These are phyloP conservation scores for Trichopoda pennipes DNA, from an alignment of 2,888 invertebrate species.

Conservation along the genomic window DNA sequence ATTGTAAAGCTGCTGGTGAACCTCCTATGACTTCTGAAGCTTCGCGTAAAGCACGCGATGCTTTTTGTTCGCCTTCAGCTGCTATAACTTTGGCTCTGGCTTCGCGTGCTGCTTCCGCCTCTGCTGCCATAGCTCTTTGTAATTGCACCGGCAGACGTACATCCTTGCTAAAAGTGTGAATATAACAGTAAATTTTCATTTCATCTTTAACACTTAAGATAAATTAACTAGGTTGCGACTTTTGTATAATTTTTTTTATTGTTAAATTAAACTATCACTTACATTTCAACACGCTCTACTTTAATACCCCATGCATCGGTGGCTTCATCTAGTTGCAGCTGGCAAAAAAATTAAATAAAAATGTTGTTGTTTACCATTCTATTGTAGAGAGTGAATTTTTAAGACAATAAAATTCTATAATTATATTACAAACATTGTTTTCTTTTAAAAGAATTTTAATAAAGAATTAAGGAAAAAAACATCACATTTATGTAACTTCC, in stretches of 20 bases:
- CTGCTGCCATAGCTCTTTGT: slow-evolving; percentile 66
- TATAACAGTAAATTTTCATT: slow-evolving; percentile 18
- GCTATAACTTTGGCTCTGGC: slow-evolving; percentile 81
- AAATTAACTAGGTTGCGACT: neutral
- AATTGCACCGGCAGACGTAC: slow-evolving; percentile 77
- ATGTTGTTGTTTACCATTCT: neutral
- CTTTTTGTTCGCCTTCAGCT: slow-evolving; percentile 97
- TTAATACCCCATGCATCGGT: slow-evolving; percentile 97
- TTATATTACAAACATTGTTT: no score
- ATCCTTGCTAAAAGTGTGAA: slow-evolving; percentile 63
- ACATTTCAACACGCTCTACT: slow-evolving; percentile 98
- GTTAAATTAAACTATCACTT: slow-evolving; percentile 81
- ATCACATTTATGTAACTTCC: no score
- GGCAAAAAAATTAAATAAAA: slow-evolving; percentile 25
- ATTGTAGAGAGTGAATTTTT: neutral
- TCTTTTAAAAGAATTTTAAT: no score
- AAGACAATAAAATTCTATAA: no score
- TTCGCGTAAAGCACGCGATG: slow-evolving; percentile 93
- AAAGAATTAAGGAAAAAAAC: no score
- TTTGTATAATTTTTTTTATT: neutral
- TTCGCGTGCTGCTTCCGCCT: slow-evolving; percentile 87
- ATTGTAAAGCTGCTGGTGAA: slow-evolving; percentile 95
- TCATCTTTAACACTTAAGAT: neutral
- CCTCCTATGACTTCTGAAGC: slow-evolving; percentile 96
- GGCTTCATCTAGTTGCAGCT: slow-evolving; percentile 91